Evolutionary conservation across 1,140 invertebrate species (phyloP).

Genomic region (Leptopilina boulardi): DNA sequence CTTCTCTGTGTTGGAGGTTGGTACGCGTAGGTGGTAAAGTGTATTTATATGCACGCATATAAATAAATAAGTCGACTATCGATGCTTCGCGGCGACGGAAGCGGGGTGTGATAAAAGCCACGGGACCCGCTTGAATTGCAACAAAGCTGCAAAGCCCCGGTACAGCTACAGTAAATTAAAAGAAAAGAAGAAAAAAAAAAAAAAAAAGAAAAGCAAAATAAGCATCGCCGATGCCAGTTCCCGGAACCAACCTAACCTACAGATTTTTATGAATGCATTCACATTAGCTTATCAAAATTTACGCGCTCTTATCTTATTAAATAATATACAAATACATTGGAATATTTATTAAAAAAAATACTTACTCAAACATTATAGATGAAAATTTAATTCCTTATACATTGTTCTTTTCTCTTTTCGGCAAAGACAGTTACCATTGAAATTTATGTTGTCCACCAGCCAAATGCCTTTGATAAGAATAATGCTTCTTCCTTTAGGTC

Average conservation of each 20-base stretch:
- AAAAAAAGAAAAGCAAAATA: conserved; percentile 57
- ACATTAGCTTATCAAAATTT: conserved; percentile 38
- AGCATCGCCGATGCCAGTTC: conserved; percentile 62
- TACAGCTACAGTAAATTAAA: conserved; percentile 43
- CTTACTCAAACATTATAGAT: conserved; percentile 60
- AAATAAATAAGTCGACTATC: conserved; percentile 59
- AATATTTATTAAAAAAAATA: conserved; percentile 30
- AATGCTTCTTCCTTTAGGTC: conserved; percentile 24
- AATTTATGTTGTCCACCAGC: conserved; percentile 46
- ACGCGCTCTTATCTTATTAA: background rate
- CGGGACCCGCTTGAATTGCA: conserved; percentile 37
- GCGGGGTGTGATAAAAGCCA: conserved; percentile 42
- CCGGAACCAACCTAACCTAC: conserved; percentile 69
- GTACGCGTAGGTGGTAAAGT: conserved; percentile 52
- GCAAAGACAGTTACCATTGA: conserved; percentile 54
- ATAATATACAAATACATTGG: background rate
- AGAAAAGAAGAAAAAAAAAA: conserved; percentile 9
- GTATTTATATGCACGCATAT: conserved; percentile 61
- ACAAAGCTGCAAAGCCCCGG: conserved; percentile 34
- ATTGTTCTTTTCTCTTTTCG: conserved; percentile 57
- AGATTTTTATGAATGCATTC: conserved; percentile 57
- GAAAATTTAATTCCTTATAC: conserved; percentile 47
- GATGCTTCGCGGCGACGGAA: conserved; percentile 39
- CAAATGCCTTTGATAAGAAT: conserved; percentile 27
- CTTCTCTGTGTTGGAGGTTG: conserved; percentile 34